Conservation (phyloP, 2,888 invertebrate genomes). For the Baronia brevicornis region DNA sequence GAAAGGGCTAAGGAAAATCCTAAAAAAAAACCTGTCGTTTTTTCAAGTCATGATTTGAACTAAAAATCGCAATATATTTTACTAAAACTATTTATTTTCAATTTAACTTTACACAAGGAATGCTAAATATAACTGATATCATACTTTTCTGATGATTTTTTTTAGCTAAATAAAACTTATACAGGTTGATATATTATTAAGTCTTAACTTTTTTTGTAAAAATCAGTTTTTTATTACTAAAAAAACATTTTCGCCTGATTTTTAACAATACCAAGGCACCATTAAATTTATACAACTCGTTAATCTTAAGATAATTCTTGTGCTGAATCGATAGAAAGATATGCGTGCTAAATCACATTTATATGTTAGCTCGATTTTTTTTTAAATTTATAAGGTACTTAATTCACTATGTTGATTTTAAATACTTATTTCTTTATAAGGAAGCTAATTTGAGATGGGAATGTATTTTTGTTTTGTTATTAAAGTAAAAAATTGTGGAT, state of each 20-base stretch:
- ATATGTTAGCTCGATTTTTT: slow-evolving; percentile 6
- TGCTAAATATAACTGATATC: not conserved
- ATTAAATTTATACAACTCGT: slow-evolving; percentile 10
- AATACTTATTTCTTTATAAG: not conserved
- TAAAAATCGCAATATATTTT: slow-evolving; percentile 1
- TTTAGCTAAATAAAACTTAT: not conserved
- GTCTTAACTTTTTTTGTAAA: slow-evolving; percentile 3
- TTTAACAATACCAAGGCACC: slow-evolving; percentile 23
- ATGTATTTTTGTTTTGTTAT: too few relatives aligned
- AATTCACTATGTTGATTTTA: too few relatives aligned
- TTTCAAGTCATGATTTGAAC: slow-evolving; percentile 4
- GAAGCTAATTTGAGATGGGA: too few relatives aligned
- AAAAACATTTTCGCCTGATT: not conserved
- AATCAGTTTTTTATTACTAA: slow-evolving; percentile 3
- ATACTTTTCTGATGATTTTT: not conserved
- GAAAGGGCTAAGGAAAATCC: too few relatives aligned
- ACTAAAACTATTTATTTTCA: slow-evolving; percentile 2
- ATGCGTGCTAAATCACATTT: slow-evolving; percentile 17
- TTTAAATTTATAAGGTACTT: not conserved
- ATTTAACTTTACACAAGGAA: slow-evolving; percentile 3
- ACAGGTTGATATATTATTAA: slow-evolving; percentile 8
- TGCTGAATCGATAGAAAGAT: slow-evolving; percentile 15
- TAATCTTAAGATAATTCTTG: slow-evolving; percentile 9
- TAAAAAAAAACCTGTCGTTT: too few relatives aligned
- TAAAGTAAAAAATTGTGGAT: too few relatives aligned